Conservation (phyloP, 2,113 vertebrate species). For the Butorides virescens region DNA sequence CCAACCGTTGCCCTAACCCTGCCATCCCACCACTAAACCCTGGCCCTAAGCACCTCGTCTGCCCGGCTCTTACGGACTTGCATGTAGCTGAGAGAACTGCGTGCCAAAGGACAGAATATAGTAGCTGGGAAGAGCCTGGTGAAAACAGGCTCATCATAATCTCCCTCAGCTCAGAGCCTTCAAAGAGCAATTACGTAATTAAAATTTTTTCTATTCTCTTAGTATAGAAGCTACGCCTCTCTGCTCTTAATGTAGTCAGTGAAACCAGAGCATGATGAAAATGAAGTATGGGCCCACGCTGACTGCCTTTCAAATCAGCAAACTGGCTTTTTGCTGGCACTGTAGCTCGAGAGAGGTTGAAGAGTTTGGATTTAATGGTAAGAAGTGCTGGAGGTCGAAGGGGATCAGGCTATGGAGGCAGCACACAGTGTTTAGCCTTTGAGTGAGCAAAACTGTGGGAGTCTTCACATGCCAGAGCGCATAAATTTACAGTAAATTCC, state of each 20-base stretch:
- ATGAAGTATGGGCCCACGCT: not conserved
- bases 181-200: not conserved
- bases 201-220: not conserved
- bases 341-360: not conserved
- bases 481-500: not conserved
- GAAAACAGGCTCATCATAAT: not conserved
- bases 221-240: not conserved
- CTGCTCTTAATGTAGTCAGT: not conserved
- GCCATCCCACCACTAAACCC: too few relatives aligned
- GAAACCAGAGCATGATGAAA: not conserved
- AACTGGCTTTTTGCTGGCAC: not conserved
- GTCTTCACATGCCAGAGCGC: not conserved
- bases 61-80: not conserved
- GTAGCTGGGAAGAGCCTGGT: not conserved
- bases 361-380: not conserved
- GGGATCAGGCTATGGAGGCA: not conserved
- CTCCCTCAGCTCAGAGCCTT: not conserved
- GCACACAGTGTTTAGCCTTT: not conserved
- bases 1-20: too few relatives aligned
- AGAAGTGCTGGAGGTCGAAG: fast-evolving
- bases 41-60: too few relatives aligned
- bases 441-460: not conserved
- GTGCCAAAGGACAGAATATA: not conserved
- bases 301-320: not conserved
- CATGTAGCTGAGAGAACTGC: not conserved